These are phyloP conservation scores for Gyrodactylus bullatarudis DNA, from an alignment of 1,140 invertebrate species.

Conservation along the genomic window DNA sequence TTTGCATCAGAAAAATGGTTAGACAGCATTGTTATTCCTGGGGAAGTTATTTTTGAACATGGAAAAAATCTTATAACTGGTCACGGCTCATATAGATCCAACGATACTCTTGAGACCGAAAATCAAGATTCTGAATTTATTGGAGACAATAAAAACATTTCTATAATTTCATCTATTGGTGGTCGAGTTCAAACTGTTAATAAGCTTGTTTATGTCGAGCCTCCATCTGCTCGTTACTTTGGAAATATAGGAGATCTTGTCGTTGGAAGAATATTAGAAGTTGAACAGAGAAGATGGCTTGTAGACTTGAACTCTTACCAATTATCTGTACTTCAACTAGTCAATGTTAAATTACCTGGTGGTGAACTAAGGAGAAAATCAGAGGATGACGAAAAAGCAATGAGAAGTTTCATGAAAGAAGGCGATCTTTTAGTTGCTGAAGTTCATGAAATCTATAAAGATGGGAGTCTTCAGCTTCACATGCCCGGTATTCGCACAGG, in stretches of 20 bases:
- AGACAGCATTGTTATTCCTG: not conserved
- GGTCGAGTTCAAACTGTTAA: not conserved
- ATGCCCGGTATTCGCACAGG: not conserved
- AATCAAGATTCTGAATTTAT: not conserved
- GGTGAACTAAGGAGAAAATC: not conserved
- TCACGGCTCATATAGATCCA: not conserved
- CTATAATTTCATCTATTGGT: not conserved
- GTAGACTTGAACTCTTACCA: not conserved
- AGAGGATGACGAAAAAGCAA: slow-evolving; percentile 4
- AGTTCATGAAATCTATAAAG: not conserved
- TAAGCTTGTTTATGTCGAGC: slow-evolving; percentile 1
- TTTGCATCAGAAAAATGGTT: not conserved
- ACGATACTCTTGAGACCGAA: not conserved
- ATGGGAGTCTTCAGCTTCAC: not conserved
- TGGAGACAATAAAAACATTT: not conserved
- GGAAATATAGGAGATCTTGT: not conserved
- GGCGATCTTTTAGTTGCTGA: not conserved
- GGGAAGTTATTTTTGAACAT: not conserved
- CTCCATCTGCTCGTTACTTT: not conserved
- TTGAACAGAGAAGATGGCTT: not conserved
- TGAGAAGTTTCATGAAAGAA: not conserved
- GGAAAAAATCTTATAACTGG: not conserved
- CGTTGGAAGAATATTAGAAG: not conserved
- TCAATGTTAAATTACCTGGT: slow-evolving; percentile 3
- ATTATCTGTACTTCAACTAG: not conserved